Conservation (phyloP, 2,113 vertebrate genomes). For the Sander lucioperca region DNA sequence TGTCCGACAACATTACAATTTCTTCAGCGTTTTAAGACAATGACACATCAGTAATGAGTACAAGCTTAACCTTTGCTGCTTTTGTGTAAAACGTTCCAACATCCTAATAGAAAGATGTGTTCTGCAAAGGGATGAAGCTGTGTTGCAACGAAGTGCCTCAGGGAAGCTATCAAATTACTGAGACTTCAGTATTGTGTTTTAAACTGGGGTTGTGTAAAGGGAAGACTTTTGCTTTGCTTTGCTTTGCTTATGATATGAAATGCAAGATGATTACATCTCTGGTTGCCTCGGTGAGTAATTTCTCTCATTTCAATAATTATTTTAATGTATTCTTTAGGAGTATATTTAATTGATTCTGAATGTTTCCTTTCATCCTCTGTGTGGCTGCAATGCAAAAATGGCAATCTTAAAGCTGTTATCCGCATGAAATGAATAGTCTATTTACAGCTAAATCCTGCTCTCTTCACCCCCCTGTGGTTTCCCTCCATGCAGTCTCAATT, state of each 20-base stretch:
- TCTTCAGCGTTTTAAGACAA: constrained; percentile 19
- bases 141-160: constrained; percentile 30
- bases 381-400: not conserved
- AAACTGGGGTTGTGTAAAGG: constrained; percentile 5
- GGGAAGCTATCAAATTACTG: constrained; percentile 16
- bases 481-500: constrained; percentile 21
- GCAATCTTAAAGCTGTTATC: constrained; percentile 38
- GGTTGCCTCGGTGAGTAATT: constrained; percentile 12
- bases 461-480: not conserved
- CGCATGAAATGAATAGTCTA: constrained; percentile 59
- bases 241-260: constrained; percentile 30
- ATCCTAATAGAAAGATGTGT: constrained; percentile 11
- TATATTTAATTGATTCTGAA: not conserved
- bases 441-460: constrained; percentile 45
- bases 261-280: constrained; percentile 21
- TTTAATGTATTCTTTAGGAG: constrained; percentile 24
- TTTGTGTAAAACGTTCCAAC: constrained; percentile 23
- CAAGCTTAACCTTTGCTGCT: constrained; percentile 46
- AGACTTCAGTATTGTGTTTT: constrained; percentile 21
- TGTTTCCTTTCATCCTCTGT: constrained; percentile 5
- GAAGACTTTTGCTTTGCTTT: not conserved
- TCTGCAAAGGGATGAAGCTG: constrained; percentile 23
- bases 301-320: constrained; percentile 36
- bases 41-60: constrained; percentile 66
- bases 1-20: constrained; percentile 44